Evolutionary conservation across 2,113 vertebrate species (phyloP).

Genomic region (Suncus etruscus): DNA sequence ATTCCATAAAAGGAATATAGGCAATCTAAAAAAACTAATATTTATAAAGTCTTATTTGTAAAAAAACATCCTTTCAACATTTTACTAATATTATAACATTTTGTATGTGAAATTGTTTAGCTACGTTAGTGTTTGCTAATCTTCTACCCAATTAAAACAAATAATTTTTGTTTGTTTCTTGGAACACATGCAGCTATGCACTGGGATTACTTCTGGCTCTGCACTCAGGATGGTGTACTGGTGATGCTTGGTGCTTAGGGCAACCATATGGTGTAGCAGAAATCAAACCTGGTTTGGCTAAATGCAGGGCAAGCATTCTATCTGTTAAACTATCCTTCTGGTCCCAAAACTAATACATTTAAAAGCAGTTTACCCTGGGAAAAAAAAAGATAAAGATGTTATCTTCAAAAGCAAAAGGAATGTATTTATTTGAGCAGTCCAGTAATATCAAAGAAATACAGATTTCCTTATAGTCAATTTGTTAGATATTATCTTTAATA

Average conservation of each 20-base stretch:
- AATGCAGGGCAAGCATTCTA: too few species aligned
- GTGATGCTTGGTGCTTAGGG: too few species aligned
- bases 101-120: not conserved
- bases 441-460: not conserved
- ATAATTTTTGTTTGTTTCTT: not conserved
- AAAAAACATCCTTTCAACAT: not conserved
- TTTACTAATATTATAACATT: not conserved
- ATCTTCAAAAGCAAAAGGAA: not conserved
- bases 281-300: too few species aligned
- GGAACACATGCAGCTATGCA: too few species aligned
- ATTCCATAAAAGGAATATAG: not conserved
- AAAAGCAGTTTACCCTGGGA: conserved; percentile 32
- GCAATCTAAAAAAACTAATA: not conserved
- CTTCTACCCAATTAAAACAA: conserved; percentile 22
- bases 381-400: not conserved
- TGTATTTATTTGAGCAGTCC: not conserved
- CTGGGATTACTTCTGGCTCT: too few species aligned
- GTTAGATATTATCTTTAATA: not conserved
- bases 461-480: not conserved
- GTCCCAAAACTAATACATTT: too few species aligned
- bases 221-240: too few species aligned
- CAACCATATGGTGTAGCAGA: too few species aligned
- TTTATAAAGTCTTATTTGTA: not conserved
- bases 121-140: not conserved
- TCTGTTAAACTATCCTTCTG: too few species aligned